These are phyloP conservation scores for Microplitis manilae DNA, from an alignment of 2,888 invertebrate genomes.

Conservation along the genomic window DNA sequence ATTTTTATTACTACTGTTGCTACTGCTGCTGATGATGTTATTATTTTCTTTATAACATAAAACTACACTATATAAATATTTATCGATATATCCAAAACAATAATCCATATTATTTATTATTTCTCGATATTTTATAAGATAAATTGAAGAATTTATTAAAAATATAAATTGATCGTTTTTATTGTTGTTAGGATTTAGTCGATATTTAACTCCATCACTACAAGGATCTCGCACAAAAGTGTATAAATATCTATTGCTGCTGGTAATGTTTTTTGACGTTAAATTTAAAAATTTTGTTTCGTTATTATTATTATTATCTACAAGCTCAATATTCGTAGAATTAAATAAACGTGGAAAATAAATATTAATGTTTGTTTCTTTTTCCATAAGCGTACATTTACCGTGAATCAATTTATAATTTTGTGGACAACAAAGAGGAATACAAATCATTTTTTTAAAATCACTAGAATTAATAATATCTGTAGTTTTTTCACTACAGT, in stretches of 20 bases:
- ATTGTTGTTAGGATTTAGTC: conserved; percentile 45
- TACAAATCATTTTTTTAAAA: conserved; percentile 33
- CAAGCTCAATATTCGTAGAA: conserved; percentile 23
- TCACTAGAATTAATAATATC: conserved; percentile 51
- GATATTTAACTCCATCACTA: conserved; percentile 33
- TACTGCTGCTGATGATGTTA: neutral
- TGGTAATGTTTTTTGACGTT: neutral
- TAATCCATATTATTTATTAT: conserved; percentile 44
- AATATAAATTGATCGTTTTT: conserved; percentile 48
- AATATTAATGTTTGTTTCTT: neutral
- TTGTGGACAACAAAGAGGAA: conserved; percentile 57
- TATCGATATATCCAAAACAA: conserved; percentile 50
- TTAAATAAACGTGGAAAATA: conserved; percentile 54
- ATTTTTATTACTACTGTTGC: neutral
- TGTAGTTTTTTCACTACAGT: conserved; percentile 8
- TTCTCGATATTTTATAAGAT: neutral
- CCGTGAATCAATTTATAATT: conserved; percentile 23
- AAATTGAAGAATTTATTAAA: conserved; percentile 56
- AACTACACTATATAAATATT: conserved; percentile 44
- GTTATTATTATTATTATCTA: neutral
- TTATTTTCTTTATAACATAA: conserved; percentile 50
- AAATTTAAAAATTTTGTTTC: conserved; percentile 9
- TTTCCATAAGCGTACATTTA: conserved; percentile 24
- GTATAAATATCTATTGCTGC: conserved; percentile 42
- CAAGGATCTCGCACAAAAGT: conserved; percentile 53